Percentiles rank a stretch among this genome's conserved stretches.
Conservation (phyloP, 2,888 invertebrate genomes). For the Dolomedes plantarius region DNA sequence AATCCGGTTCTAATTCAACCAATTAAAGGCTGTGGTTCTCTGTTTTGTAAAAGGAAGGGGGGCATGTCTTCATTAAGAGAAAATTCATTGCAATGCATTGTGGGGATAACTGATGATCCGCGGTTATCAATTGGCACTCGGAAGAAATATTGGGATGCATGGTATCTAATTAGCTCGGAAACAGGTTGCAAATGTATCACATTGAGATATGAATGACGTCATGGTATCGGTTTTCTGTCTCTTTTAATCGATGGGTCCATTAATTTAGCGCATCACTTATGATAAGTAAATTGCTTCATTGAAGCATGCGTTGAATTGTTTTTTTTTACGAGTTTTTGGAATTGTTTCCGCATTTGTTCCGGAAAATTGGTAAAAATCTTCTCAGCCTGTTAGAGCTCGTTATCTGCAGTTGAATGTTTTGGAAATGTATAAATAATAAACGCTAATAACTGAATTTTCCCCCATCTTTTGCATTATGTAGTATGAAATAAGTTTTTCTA, state of each 20-base stretch:
- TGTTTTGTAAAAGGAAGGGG: background rate
- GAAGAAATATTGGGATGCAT: background rate
- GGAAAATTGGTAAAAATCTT: too few relatives aligned
- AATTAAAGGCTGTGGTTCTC: background rate
- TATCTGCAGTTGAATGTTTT: too few relatives aligned
- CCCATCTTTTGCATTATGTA: too few relatives aligned
- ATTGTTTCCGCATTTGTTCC: too few relatives aligned
- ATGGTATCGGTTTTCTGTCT: background rate
- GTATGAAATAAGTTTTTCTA: too few relatives aligned
- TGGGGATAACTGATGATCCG: background rate
- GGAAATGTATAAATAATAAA: too few relatives aligned
- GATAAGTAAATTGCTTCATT: background rate
- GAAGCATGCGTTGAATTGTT: too few relatives aligned
- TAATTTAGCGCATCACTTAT: background rate
- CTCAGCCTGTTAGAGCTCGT: too few relatives aligned
- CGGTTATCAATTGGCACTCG: slow-evolving; percentile 1
- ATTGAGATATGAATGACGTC: slow-evolving; percentile 6
- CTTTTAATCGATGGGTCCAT: background rate
- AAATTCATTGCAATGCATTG: slow-evolving; percentile 2
- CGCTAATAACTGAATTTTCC: too few relatives aligned
- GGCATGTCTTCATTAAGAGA: background rate
- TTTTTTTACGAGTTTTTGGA: too few relatives aligned
- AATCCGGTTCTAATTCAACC: background rate
- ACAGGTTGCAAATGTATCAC: slow-evolving; percentile 5
- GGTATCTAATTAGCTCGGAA: background rate